These are phyloP conservation scores for Bergia sp. DNA, from an alignment of 92 coral and sea anemone species.

Conservation along the genomic window DNA sequence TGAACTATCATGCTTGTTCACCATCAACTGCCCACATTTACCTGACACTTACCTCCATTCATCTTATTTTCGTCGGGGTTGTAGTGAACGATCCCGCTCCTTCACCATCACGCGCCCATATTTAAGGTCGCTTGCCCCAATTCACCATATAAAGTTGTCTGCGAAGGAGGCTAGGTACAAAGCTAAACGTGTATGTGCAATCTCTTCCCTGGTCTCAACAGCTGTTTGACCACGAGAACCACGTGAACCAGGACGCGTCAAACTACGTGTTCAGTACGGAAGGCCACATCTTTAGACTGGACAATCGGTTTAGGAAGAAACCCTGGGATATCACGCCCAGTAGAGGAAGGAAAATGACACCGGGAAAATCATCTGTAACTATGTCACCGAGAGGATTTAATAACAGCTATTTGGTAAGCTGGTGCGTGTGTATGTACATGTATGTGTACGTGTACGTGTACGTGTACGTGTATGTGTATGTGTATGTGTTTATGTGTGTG, in stretches of 20 bases:
- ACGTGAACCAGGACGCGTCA: slow-evolving; percentile 92
- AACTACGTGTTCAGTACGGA: slow-evolving; percentile 96
- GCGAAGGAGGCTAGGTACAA: not conserved
- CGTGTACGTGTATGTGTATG: not conserved
- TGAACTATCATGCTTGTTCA: no score
- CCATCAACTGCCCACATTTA: no score
- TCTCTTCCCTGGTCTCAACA: slow-evolving; percentile 18
- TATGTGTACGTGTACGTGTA: not conserved
- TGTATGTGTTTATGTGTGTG: not conserved
- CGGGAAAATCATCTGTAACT: slow-evolving; percentile 38
- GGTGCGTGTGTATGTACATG: not conserved
- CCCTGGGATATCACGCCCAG: slow-evolving; percentile 60
- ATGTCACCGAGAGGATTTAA: slow-evolving; percentile 62
- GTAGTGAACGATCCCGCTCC: no score
- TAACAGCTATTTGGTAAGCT: slow-evolving; percentile 76
- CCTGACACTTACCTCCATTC: no score
- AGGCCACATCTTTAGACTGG: slow-evolving; percentile 90
- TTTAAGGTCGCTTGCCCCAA: no score
- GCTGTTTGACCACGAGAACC: slow-evolving; percentile 92
- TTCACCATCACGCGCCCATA: no score
- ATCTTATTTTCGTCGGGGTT: no score
- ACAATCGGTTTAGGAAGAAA: slow-evolving; percentile 68
- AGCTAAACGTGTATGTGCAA: no score
- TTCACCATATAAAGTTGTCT: not conserved
- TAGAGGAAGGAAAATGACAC: slow-evolving; percentile 29